These are phyloP conservation scores for Cottus gobio DNA, from an alignment of 2,113 vertebrate species.

Conservation along the genomic window DNA sequence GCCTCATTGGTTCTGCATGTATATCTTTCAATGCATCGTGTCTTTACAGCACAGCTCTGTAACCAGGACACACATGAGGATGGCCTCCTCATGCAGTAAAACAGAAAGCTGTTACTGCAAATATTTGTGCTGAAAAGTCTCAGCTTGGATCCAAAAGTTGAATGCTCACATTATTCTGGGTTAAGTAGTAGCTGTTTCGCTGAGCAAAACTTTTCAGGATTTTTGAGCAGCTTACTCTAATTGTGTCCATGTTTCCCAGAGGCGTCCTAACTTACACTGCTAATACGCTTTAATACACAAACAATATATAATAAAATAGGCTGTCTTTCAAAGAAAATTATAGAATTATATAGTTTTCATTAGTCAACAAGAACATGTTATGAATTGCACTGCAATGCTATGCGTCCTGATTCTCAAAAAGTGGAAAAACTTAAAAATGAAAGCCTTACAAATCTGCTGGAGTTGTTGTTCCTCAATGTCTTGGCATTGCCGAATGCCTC, in stretches of 20 bases:
- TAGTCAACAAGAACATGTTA: conserved; percentile 15
- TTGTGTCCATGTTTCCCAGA: not conserved
- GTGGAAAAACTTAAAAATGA: not conserved
- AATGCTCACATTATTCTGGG: conserved; percentile 23
- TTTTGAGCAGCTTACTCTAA: not conserved
- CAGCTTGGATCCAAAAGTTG: conserved; percentile 13
- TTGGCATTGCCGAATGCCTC: conserved; percentile 98
- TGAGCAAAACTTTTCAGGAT: conserved; percentile 15
- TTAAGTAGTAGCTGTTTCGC: conserved; percentile 4
- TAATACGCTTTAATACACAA: not conserved
- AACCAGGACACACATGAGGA: conserved; percentile 56
- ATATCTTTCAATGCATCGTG: conserved; percentile 22
- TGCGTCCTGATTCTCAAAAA: conserved; percentile 20
- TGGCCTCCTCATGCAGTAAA: conserved; percentile 40
- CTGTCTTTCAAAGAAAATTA: not conserved
- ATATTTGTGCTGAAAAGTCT: conserved; percentile 36
- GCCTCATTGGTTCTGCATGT: conserved; percentile 19
- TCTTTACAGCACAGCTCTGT: conserved; percentile 38
- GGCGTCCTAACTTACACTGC: not conserved
- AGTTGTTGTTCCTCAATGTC: conserved; percentile 98
- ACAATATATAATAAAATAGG: not conserved
- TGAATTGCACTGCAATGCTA: conserved; percentile 2
- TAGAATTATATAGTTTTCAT: conserved; percentile 18
- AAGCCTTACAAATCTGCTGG: conserved; percentile 95
- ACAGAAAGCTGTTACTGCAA: conserved; percentile 46